Conservation (phyloP, 2,797 vertebrate species). For the Neomorphus geoffroyi region DNA sequence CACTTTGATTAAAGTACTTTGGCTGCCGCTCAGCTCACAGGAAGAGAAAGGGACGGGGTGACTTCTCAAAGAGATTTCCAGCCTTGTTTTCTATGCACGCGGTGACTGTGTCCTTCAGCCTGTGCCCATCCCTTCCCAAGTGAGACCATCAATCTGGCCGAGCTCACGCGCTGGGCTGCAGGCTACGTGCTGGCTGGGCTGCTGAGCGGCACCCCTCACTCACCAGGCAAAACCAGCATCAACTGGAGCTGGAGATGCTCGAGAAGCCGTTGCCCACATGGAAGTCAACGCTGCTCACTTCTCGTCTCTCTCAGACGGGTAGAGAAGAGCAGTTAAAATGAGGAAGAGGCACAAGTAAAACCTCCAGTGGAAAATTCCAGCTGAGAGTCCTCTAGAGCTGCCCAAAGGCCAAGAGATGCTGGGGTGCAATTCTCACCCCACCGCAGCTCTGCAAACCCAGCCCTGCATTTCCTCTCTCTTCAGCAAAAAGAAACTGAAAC, state of each 20-base stretch:
- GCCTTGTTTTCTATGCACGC: rapidly evolving
- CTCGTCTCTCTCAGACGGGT: background rate
- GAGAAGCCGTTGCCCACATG: background rate
- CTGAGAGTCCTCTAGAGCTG: background rate
- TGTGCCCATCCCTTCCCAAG: rapidly evolving
- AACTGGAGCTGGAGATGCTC: background rate
- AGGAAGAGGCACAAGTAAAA: constrained; percentile 34
- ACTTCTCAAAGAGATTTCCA: background rate
- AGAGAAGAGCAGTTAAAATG: background rate
- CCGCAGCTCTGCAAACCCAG: background rate
- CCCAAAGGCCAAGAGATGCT: background rate
- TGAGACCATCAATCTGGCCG: rapidly evolving
- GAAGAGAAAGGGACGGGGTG: background rate
- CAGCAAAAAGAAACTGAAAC: background rate
- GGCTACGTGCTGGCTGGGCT: background rate
- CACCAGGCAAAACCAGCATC: background rate
- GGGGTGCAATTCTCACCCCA: background rate
- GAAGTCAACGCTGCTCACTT: background rate
- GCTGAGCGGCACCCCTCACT: rapidly evolving
- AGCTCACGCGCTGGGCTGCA: background rate
- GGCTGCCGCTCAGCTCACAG: background rate
- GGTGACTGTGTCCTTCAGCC: background rate
- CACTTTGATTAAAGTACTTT: rapidly evolving
- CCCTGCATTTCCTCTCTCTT: rapidly evolving
- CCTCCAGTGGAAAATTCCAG: constrained; percentile 37